These are phyloP conservation scores for Meloe dianella DNA, from an alignment of 2,888 invertebrate genomes.

Conservation along the genomic window DNA sequence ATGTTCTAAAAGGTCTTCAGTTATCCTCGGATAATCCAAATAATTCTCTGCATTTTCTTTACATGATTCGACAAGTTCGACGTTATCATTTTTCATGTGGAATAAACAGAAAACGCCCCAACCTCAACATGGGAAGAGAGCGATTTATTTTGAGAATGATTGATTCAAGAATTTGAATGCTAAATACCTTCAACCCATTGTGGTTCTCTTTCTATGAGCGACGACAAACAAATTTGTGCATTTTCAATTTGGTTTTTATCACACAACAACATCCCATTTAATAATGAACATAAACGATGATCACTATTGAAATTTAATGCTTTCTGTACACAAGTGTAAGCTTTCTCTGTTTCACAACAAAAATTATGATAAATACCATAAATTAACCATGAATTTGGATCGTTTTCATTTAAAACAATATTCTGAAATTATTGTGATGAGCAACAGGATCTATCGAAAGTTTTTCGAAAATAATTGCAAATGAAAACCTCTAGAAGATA, in stretches of 20 bases:
- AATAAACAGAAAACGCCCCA: slow-evolving; percentile 54
- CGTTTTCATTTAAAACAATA: slow-evolving; percentile 44
- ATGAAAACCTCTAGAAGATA: slow-evolving; percentile 49
- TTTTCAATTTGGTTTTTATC: slow-evolving; percentile 46
- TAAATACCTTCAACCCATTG: slow-evolving; percentile 53
- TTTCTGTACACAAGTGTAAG: slow-evolving; percentile 52
- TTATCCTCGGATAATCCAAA: slow-evolving; percentile 32
- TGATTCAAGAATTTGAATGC: no score
- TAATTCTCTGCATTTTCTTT: slow-evolving; percentile 50
- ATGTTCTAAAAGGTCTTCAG: slow-evolving; percentile 38
- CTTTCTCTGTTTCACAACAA: slow-evolving; percentile 45
- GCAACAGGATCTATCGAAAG: no score
- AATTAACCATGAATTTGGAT: slow-evolving; percentile 54
- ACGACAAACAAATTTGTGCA: slow-evolving; percentile 55
- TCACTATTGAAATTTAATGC: slow-evolving; percentile 44
- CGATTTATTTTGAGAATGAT: no score
- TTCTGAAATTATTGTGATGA: slow-evolving; percentile 48
- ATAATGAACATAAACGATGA: slow-evolving; percentile 50
- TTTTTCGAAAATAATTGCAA: neutral
- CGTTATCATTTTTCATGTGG: slow-evolving; percentile 47
- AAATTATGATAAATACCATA: slow-evolving; percentile 53
- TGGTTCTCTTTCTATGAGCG: slow-evolving; percentile 46
- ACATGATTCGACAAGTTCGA: slow-evolving; percentile 51
- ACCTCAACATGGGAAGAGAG: no score
- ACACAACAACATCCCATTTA: slow-evolving; percentile 48